Base-by-base conservation (phyloP, 92 coral and sea anemone species). In the Anthopleura xanthogrammica region DNA sequence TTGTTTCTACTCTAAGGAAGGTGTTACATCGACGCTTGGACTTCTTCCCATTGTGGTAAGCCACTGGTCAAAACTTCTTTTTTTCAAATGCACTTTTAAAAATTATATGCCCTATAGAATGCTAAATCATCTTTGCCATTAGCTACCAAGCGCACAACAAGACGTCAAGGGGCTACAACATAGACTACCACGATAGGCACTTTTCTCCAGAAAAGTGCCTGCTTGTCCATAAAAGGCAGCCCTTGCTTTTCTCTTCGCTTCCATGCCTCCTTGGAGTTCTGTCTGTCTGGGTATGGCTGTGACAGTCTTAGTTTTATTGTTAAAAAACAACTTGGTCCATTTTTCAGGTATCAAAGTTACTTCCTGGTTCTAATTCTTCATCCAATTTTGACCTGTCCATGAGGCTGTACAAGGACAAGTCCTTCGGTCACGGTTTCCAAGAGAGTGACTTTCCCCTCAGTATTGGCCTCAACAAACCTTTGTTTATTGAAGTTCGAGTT, bases 1-100 rank as follows among this genome's bases (percentile, higher is more conserved):
- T 39, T 93, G 98, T 83, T 93, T 24, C 84, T 93, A 93, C 64
- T 88, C 95, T 12, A 93, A 85, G 56, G 93, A 93, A 78, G 97
- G 98, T 12, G 88, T 91, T 17, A 87, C 98, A 13, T 93, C 98
- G 16, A 93, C 98, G 16, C 88, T 80, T 74, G 98, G 98, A 9
- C 75, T 93, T 55, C 89, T 91, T 43, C 98, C 98, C 2, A 81
- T 82, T 50, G 84, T 87, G 93, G 94, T 93, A 83, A 54, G 83
- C 64, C 17, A 19, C 13, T 41, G 2, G 48, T 13, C 14, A 54
- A 46, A 46, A 46, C 0, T 46, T 46, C 50, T 46, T 29, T 29
- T 29, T 29, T 46, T 46, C 50, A 46, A 46, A 46, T 46, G 50
- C 9, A 3, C 50, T 46, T 29, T 29, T 46, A 2, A 46, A 3